Evolutionary conservation across 2,797 vertebrate species (phyloP).

Genomic region (Microhierax caerulescens): DNA sequence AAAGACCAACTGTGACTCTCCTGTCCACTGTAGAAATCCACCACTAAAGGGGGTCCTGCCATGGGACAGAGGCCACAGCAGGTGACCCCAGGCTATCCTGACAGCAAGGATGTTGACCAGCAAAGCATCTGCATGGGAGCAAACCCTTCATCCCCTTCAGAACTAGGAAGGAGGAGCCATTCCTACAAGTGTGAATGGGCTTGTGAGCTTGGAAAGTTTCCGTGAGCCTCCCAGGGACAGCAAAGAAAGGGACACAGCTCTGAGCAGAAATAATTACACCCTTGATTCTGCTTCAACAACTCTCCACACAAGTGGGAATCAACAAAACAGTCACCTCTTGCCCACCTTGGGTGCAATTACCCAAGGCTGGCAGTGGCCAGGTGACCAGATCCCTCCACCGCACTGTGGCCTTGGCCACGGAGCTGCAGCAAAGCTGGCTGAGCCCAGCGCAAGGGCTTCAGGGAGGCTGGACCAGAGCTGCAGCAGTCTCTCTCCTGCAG

Average conservation of each 20-base stretch:
- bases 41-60: rapidly evolving
- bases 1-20: not conserved
- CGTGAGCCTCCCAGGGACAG: not conserved
- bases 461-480: not conserved
- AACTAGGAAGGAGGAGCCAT: not conserved
- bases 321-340: not conserved
- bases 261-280: not conserved
- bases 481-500: not conserved
- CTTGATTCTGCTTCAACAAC: not conserved
- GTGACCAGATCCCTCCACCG: not conserved
- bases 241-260: not conserved
- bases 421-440: not conserved
- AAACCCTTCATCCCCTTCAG: not conserved
- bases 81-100: not conserved
- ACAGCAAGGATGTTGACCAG: not conserved
- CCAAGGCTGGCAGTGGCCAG: not conserved
- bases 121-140: not conserved
- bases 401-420: not conserved
- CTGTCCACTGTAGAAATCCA: not conserved
- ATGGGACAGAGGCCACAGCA: rapidly evolving
- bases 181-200: not conserved
- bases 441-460: rapidly evolving
- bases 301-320: not conserved
- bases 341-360: not conserved
- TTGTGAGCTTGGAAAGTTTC: not conserved